A percentile compares a stretch with the other conserved stretches of the same genome.
phyloP scores from a whole-genome alignment of 1,140 invertebrate species.

The Scaptomyza pallida region DNA sequence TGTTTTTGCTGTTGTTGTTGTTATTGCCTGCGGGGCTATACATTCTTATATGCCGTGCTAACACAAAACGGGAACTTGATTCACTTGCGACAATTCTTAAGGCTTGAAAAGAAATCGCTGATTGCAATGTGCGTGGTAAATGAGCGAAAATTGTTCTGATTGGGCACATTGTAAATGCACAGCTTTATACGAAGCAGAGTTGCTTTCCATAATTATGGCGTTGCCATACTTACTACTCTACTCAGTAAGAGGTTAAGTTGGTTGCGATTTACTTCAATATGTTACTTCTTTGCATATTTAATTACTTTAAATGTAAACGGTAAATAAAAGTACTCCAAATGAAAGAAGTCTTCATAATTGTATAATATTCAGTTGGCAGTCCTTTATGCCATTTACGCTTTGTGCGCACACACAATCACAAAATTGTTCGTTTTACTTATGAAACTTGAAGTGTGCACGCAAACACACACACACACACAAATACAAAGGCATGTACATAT shows the following conservation, averaged over 20 bases:
- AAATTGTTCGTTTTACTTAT: conserved; percentile 51
- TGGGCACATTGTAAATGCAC: too few species aligned
- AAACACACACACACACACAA: conserved; percentile 27
- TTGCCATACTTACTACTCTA: neutral
- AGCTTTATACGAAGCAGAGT: too few species aligned
- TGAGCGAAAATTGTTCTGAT: too few species aligned
- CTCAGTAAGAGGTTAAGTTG: neutral
- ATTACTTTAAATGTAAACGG: neutral
- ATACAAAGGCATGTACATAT: conserved; percentile 32
- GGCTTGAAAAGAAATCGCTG: neutral
- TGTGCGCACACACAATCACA: conserved; percentile 30
- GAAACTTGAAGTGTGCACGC: conserved; percentile 59
- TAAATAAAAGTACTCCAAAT: too few species aligned
- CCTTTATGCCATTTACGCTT: conserved; percentile 49
- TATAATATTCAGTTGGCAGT: conserved; percentile 50
- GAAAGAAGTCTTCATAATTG: conserved; percentile 12
- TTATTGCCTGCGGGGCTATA: conserved; percentile 21
- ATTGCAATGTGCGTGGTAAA: neutral
- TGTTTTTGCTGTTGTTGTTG: conserved; percentile 43
- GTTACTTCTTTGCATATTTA: neutral
- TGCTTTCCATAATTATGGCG: neutral
- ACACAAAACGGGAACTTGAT: conserved; percentile 1
- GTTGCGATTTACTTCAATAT: neutral
- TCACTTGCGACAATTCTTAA: neutral
- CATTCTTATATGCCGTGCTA: conserved; percentile 40